Evolutionary conservation across 2,888 invertebrate species (phyloP).

Genomic region (Gnatocerus cornutus): DNA sequence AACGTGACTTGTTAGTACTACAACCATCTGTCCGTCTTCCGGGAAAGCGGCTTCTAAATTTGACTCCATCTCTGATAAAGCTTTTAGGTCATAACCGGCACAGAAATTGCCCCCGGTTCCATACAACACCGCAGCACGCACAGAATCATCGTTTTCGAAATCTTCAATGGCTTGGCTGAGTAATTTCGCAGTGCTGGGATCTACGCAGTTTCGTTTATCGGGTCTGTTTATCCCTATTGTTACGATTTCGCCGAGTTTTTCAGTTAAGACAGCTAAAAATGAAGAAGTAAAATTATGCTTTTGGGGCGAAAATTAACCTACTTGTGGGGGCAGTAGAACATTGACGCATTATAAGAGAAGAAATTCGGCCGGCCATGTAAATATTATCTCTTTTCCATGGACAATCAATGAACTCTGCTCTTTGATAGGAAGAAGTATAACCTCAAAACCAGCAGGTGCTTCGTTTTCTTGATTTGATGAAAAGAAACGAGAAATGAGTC

Average conservation of each 20-base stretch:
- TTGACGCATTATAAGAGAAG: constrained; percentile 12
- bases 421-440: too few species aligned
- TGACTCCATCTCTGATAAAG: constrained; percentile 73
- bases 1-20: too few species aligned
- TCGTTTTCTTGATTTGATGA: too few species aligned
- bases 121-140: constrained; percentile 85
- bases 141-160: constrained; percentile 85
- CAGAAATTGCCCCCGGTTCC: constrained; percentile 96
- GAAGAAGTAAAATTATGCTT: constrained; percentile 12
- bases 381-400: neutral
- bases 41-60: constrained; percentile 39
- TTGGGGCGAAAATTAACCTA: neutral
- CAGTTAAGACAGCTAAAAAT: constrained; percentile 67
- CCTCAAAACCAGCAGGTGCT: too few species aligned
- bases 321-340: constrained; percentile 13
- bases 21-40: constrained; percentile 55
- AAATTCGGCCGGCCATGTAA: neutral
- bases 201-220: constrained; percentile 87
- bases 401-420: too few species aligned
- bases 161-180: constrained; percentile 82
- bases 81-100: constrained; percentile 91
- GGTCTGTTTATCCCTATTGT: constrained; percentile 93
- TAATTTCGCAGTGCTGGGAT: constrained; percentile 79
- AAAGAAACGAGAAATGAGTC: too few species aligned
- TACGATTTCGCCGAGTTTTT: constrained; percentile 79